Percentiles rank a stretch among this genome's conserved stretches.
These are phyloP conservation scores for Drosophila mauritiana DNA, from an alignment of 1,140 invertebrate species.

Conservation along the genomic window DNA sequence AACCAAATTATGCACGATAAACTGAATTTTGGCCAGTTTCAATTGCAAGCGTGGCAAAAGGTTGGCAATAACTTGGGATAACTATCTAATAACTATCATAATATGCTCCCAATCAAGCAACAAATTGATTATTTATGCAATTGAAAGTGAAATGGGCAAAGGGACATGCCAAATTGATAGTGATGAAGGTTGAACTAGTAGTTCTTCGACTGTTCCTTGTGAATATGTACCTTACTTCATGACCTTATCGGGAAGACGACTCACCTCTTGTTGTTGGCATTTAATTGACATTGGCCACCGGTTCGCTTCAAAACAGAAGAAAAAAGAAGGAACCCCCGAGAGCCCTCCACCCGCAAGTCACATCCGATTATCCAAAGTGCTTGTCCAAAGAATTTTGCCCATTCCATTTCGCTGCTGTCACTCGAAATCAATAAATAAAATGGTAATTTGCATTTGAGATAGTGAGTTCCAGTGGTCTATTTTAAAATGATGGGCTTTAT, in stretches of 20 bases:
- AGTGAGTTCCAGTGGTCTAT: not conserved
- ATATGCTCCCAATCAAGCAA: too few relatives aligned
- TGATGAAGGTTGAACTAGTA: constrained; percentile 2
- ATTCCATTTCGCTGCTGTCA: constrained; percentile 6
- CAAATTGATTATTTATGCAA: too few relatives aligned
- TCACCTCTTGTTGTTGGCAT: constrained; percentile 34
- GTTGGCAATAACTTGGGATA: too few relatives aligned
- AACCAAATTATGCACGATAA: constrained; percentile 65
- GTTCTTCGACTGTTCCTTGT: constrained; percentile 11
- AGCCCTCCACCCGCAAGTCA: constrained; percentile 1
- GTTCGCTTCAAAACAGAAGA: too few relatives aligned
- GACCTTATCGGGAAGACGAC: constrained; percentile 55
- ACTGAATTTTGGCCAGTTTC: constrained; percentile 38
- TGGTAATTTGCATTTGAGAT: constrained; percentile 62
- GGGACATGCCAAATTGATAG: not conserved
- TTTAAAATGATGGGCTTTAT: not conserved
- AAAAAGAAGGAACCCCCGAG: constrained; percentile 1
- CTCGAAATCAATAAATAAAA: constrained; percentile 63
- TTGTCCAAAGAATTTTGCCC: constrained; percentile 6
- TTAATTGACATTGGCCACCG: constrained; percentile 57
- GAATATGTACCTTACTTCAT: constrained; percentile 23
- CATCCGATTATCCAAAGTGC: constrained; percentile 53
- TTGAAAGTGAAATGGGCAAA: too few relatives aligned
- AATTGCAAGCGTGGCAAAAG: too few relatives aligned
- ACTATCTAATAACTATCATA: too few relatives aligned